A percentile compares a stretch with the other conserved stretches of the same genome.
These are phyloP conservation scores for Cataglyphis altisquamis DNA, from an alignment of 2,888 invertebrate genomes.

Conservation along the genomic window DNA sequence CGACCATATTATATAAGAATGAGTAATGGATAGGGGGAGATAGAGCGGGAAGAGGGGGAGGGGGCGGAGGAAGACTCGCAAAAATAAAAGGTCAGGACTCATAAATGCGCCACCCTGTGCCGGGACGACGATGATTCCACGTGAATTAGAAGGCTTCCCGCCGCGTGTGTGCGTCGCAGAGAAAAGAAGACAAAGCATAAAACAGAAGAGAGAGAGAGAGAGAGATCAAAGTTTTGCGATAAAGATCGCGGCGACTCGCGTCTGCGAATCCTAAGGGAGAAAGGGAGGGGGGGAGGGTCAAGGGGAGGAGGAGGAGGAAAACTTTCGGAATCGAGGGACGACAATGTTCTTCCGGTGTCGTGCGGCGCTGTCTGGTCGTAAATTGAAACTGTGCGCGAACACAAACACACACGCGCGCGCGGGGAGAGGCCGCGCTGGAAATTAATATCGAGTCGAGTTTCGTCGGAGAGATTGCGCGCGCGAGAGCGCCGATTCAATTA, in stretches of 20 bases:
- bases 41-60: not conserved
- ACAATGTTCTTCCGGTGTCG: constrained; percentile 57
- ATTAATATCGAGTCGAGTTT: constrained; percentile 54
- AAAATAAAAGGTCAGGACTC: constrained; percentile 13
- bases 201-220: constrained; percentile 11
- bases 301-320: not conserved
- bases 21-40: not conserved
- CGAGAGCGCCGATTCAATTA: constrained; percentile 45
- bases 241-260: constrained; percentile 54
- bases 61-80: not conserved
- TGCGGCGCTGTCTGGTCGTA: constrained; percentile 52
- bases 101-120: constrained; percentile 31
- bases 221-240: constrained; percentile 49
- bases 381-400: constrained; percentile 55
- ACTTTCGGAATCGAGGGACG: constrained; percentile 57
- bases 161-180: constrained; percentile 8
- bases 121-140: constrained; percentile 43
- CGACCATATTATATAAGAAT: not conserved
- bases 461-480: constrained; percentile 35
- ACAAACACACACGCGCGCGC: constrained; percentile 18
- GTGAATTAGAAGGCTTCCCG: constrained; percentile 53
- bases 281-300: not conserved
- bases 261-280: constrained; percentile 19
- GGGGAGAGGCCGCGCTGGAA: constrained; percentile 41
- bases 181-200: constrained; percentile 52